Conservation (phyloP, 1,140 invertebrate species). For the Antheraea pernyi region DNA sequence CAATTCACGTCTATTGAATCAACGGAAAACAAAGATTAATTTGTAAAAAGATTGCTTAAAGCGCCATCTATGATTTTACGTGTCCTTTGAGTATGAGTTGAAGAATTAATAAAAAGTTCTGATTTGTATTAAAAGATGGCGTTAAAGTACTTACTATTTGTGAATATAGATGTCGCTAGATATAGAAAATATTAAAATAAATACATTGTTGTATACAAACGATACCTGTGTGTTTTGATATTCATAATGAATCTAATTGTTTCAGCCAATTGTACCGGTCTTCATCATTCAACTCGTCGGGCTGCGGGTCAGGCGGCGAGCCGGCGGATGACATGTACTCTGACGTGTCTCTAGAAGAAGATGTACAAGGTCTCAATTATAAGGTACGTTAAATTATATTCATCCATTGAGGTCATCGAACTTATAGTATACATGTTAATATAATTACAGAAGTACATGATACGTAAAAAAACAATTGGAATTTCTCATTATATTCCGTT, state of each 20-base stretch:
- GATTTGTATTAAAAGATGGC: constrained; percentile 9
- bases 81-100: no score
- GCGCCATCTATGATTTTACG: constrained; percentile 45
- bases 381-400: constrained; percentile 82
- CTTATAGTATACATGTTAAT: no score
- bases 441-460: no score
- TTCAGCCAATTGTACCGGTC: constrained; percentile 92
- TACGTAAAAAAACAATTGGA: no score
- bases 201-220: constrained; percentile 5
- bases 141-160: not conserved
- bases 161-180: constrained; percentile 47
- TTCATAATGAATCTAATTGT: constrained; percentile 52
- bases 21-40: no score
- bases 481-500: no score
- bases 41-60: no score
- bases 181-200: not conserved
- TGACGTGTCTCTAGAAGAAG: constrained; percentile 93
- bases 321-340: constrained; percentile 95
- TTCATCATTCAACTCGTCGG: constrained; percentile 94
- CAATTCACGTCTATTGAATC: no score
- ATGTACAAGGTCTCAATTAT: constrained; percentile 94
- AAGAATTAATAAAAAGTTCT: no score
- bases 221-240: constrained; percentile 27
- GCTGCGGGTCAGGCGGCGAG: constrained; percentile 92
- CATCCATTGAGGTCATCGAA: no score